Evolutionary conservation across 2,113 vertebrate genomes (phyloP).

Genomic region (Tragelaphus strepsiceros): DNA sequence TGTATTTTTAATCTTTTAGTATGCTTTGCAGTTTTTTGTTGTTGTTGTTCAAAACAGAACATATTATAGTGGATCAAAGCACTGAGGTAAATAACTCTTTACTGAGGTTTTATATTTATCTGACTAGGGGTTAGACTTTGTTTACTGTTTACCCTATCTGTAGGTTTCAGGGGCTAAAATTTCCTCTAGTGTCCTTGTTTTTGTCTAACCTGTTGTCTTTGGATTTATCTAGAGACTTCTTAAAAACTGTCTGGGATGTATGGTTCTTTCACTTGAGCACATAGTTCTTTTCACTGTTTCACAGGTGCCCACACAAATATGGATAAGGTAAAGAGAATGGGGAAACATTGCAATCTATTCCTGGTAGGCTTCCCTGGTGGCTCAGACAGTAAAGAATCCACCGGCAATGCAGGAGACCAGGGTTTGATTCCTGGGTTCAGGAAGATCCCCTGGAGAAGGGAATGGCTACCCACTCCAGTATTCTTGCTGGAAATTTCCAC

Average conservation of each 20-base stretch:
- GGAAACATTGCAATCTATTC: background rate
- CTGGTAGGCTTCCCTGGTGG: background rate
- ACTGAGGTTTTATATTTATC: background rate
- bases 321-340: background rate
- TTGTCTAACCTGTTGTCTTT: background rate
- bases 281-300: background rate
- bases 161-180: background rate
- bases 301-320: background rate
- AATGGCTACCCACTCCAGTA: background rate
- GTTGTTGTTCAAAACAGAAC: background rate
- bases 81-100: background rate
- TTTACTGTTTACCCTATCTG: background rate
- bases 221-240: background rate
- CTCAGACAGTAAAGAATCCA: background rate
- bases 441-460: background rate
- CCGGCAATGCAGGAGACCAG: background rate
- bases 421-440: background rate
- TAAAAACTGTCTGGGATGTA: background rate
- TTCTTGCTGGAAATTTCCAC: background rate
- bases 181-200: background rate
- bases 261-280: background rate
- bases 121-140: background rate
- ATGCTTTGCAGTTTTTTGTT: background rate
- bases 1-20: background rate
- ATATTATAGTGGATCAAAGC: background rate